Conservation (phyloP, 2,113 vertebrate genomes). For the Fukomys damarensis region DNA sequence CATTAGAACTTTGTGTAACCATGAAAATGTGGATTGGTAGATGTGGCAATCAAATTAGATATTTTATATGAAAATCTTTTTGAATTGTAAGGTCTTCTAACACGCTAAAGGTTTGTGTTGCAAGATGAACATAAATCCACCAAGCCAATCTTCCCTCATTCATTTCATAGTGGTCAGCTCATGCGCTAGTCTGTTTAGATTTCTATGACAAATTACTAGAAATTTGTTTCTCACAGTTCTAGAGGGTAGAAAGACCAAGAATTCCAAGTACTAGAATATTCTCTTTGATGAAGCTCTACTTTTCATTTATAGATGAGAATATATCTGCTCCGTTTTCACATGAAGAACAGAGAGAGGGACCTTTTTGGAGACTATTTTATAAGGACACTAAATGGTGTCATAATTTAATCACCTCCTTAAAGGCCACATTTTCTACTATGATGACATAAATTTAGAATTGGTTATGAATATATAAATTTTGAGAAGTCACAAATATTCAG, state of each 20-base stretch:
- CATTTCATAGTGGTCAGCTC: background rate
- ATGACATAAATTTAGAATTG: too few species aligned
- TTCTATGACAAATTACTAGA: background rate
- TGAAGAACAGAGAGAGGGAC: rapidly evolving
- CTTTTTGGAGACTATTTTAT: background rate
- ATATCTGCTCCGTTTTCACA: background rate
- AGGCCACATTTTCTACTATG: background rate
- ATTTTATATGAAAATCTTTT: background rate
- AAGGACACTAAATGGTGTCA: background rate
- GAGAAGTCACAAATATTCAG: background rate
- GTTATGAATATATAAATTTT: background rate
- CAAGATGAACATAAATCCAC: background rate
- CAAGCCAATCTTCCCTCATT: background rate
- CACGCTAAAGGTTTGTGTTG: background rate
- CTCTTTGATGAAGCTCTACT: rapidly evolving
- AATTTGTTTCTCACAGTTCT: background rate
- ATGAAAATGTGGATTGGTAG: background rate
- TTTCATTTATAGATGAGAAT: background rate
- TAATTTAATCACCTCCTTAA: background rate
- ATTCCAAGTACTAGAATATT: background rate
- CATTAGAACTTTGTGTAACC: background rate
- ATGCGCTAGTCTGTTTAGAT: background rate
- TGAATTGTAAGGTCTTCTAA: background rate
- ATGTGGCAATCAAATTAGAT: background rate
- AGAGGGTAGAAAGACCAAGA: background rate